Conservation (phyloP, 2,113 vertebrate genomes). For the Tachuris rubrigastra region DNA sequence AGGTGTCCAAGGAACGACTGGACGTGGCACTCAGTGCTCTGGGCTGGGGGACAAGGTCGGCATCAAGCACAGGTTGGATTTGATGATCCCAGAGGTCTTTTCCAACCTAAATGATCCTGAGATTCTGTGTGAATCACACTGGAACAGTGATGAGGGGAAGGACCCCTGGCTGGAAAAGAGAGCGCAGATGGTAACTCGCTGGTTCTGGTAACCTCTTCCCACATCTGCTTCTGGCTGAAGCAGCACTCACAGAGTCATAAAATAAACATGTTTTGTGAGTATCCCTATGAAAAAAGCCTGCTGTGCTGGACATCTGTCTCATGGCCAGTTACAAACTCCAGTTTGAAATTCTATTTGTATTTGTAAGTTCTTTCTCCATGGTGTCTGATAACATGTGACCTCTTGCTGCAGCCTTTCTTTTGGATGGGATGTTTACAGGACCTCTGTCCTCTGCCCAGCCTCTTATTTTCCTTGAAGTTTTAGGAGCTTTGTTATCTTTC, state of each 20-base stretch:
- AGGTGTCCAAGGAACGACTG: not conserved
- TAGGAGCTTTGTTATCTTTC: not conserved
- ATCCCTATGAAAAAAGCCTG: not conserved
- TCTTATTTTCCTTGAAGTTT: not conserved
- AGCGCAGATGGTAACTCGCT: not conserved
- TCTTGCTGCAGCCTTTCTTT: not conserved
- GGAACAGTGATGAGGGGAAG: not conserved
- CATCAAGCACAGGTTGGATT: not conserved
- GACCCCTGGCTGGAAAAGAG: not conserved
- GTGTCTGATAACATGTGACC: not conserved
- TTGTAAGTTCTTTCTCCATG: not conserved
- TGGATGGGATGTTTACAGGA: constrained; percentile 1
- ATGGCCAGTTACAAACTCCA: not conserved
- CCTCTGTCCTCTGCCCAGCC: not conserved
- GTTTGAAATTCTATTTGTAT: not conserved
- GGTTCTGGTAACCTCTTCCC: not conserved
- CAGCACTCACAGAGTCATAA: not conserved
- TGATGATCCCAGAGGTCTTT: not conserved
- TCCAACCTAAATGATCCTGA: not conserved
- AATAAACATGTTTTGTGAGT: not conserved
- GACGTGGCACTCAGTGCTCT: not conserved
- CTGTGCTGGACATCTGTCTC: not conserved
- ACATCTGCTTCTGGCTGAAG: not conserved
- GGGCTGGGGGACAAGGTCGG: not conserved
- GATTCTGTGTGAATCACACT: not conserved